Percentiles rank a stretch among this genome's conserved stretches.
Conservation (phyloP, 2,888 invertebrate species). For the Callinectes sapidus region DNA sequence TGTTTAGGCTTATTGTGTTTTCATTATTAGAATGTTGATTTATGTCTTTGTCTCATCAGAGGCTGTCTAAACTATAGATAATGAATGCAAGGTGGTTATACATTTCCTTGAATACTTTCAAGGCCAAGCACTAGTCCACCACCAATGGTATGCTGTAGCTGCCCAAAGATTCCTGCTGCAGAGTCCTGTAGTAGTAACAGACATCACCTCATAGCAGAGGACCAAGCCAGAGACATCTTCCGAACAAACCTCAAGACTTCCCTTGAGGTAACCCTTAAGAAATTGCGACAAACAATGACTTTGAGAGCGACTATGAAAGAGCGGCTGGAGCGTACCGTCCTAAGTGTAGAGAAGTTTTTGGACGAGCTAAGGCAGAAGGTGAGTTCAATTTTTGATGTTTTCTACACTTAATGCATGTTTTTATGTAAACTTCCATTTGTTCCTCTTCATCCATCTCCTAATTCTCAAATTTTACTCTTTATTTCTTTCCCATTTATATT, state of each 20-base stretch:
- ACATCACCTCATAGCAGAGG: conserved; percentile 65
- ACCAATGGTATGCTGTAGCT: conserved; percentile 65
- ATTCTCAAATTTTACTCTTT: too few species aligned
- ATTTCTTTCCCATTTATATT: too few species aligned
- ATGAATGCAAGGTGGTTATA: neutral
- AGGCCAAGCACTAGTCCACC: conserved; percentile 48
- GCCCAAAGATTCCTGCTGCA: conserved; percentile 54
- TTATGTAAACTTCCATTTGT: too few species aligned
- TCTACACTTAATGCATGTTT: neutral
- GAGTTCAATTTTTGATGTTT: neutral
- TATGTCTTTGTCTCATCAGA: neutral
- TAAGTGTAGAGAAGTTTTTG: conserved; percentile 67
- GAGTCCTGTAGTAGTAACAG: conserved; percentile 59
- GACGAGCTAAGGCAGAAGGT: conserved; percentile 70
- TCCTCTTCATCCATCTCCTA: too few species aligned
- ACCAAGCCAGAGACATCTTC: conserved; percentile 63
- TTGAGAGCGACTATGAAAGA: conserved; percentile 68
- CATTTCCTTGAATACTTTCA: neutral
- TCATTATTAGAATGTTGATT: neutral
- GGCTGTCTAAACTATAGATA: neutral
- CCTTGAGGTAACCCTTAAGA: conserved; percentile 59
- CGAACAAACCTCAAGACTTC: conserved; percentile 55
- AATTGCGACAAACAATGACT: conserved; percentile 65
- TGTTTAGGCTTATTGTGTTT: neutral
- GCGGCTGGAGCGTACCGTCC: conserved; percentile 68